Percentiles rank a stretch among this genome's conserved stretches.
phyloP scores from a whole-genome alignment of 2,113 vertebrate genomes.

The Aramus guarauna region DNA sequence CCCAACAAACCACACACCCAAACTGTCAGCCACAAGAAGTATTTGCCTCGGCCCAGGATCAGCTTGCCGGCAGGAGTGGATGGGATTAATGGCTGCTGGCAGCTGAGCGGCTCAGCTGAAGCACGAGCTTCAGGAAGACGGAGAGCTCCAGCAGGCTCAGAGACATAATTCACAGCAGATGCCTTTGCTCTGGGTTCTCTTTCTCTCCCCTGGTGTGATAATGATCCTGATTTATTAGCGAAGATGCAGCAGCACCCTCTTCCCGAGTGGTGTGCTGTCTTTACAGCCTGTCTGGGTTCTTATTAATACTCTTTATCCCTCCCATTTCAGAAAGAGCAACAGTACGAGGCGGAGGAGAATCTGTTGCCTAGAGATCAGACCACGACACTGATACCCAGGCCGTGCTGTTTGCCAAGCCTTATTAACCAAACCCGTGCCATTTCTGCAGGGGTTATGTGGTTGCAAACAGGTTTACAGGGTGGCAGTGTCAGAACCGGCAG shows the following conservation, averaged over 20 bases:
- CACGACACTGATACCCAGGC: background rate
- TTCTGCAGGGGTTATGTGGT: background rate
- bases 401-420: background rate
- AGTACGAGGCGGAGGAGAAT: background rate
- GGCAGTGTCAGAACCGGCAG: background rate
- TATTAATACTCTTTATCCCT: background rate
- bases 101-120: background rate
- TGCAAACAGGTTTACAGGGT: background rate
- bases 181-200: background rate
- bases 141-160: background rate
- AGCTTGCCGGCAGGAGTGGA: background rate
- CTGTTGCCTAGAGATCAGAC: background rate
- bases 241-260: background rate
- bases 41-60: background rate
- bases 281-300: background rate
- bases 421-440: background rate
- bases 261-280: background rate
- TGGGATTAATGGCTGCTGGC: slow-evolving; percentile 12
- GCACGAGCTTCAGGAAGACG: background rate
- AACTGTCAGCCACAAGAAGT: background rate
- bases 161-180: background rate
- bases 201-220: background rate
- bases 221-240: background rate
- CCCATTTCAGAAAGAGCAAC: background rate
- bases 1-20: too few species aligned